phyloP scores from a whole-genome alignment of 2,113 vertebrate species.

The Chloebia gouldiae region DNA sequence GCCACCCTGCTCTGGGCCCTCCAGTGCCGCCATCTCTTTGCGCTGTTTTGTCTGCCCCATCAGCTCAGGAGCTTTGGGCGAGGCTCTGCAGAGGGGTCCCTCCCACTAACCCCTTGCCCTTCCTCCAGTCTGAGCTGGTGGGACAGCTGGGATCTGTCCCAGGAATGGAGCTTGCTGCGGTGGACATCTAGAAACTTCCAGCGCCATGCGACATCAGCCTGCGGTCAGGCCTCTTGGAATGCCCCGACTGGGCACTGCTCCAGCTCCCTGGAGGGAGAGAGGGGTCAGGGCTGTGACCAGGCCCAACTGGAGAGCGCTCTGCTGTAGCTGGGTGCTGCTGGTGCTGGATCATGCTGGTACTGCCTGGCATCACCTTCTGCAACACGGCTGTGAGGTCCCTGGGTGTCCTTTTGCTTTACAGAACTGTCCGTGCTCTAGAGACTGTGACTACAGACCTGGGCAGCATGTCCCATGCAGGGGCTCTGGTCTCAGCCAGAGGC shows the following conservation, averaged over 20 bases:
- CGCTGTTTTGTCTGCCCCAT: background rate
- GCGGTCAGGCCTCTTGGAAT: background rate
- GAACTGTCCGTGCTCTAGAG: background rate
- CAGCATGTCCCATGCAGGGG: too few species aligned
- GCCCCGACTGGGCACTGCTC: background rate
- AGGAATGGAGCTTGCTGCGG: background rate
- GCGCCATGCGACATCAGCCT: background rate
- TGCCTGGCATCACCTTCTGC: fast-evolving
- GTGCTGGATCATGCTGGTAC: background rate
- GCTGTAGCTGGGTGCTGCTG: background rate
- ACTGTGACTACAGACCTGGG: fast-evolving
- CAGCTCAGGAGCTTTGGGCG: background rate
- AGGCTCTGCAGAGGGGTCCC: background rate
- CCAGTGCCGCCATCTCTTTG: background rate
- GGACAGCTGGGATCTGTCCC: constrained; percentile 57
- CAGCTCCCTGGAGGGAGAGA: fast-evolving
- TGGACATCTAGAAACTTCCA: constrained; percentile 46
- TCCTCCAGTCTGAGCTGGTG: background rate
- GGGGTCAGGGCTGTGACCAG: background rate
- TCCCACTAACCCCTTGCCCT: constrained; percentile 15
- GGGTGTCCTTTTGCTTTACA: fast-evolving
- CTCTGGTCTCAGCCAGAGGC: background rate
- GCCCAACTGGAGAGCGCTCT: background rate
- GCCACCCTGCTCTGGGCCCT: background rate
- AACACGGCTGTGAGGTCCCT: fast-evolving